A percentile compares a stretch with the other conserved stretches of the same genome.
These are phyloP conservation scores for Coecobrya sp. DNA, from an alignment of 2,888 invertebrate genomes.

Conservation along the genomic window DNA sequence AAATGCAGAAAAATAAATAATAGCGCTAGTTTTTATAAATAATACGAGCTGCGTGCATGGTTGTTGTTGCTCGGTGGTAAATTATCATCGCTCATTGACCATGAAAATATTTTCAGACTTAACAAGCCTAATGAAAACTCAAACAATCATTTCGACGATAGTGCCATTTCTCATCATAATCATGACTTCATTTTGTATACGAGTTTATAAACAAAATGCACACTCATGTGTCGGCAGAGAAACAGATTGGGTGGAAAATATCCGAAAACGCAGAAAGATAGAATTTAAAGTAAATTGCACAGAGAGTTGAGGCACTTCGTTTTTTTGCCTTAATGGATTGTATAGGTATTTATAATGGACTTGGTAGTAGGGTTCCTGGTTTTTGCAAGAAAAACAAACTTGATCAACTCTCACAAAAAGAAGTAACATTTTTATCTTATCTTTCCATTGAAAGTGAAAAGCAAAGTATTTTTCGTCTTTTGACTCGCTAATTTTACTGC, in stretches of 20 bases:
- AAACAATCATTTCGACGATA: neutral
- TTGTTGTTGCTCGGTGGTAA: neutral
- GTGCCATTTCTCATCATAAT: neutral
- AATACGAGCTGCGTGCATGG: neutral
- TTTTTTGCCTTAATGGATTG: too few species aligned
- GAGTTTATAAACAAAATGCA: too few species aligned
- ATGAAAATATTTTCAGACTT: neutral
- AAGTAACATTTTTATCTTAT: neutral
- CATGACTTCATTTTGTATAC: neutral
- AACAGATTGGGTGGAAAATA: too few species aligned
- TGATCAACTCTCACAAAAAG: neutral
- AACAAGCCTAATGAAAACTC: neutral
- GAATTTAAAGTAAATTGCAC: too few species aligned
- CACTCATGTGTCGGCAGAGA: neutral
- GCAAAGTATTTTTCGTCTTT: neutral
- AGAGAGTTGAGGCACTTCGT: too few species aligned
- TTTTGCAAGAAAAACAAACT: neutral
- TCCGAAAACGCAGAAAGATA: too few species aligned
- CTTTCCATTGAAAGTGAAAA: neutral
- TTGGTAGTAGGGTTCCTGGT: too few species aligned
- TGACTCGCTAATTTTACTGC: neutral
- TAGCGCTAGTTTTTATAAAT: neutral
- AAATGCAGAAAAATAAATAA: neutral
- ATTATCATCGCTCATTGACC: neutral
- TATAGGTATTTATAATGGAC: too few species aligned